Conservation (phyloP, 2,113 vertebrate species). For the Dendropsophus ebraccatus region DNA sequence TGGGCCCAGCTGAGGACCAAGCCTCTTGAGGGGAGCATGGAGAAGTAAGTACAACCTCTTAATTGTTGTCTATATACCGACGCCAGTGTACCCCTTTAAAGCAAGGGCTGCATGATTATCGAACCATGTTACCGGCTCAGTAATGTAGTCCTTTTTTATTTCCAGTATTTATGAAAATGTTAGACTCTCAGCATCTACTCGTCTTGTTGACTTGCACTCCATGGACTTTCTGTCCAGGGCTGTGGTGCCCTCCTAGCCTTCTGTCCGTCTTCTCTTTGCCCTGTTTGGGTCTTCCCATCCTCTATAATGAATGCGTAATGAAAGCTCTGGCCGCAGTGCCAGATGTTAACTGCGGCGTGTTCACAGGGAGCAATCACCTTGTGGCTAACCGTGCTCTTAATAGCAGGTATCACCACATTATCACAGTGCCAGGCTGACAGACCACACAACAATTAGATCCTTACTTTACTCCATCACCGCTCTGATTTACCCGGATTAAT, state of each 20-base stretch:
- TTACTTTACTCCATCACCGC: slow-evolving; percentile 1
- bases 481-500: slow-evolving; percentile 20
- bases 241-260: not conserved
- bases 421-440: slow-evolving; percentile 42
- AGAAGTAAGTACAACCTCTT: no score
- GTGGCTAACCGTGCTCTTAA: slow-evolving; percentile 54
- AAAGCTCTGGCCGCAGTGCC: slow-evolving; percentile 28
- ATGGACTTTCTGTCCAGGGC: not conserved
- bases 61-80: no score
- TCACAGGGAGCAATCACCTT: slow-evolving; percentile 50
- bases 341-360: slow-evolving; percentile 35
- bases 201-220: no score
- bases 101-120: no score
- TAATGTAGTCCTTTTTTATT: no score
- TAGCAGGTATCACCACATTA: slow-evolving; percentile 40
- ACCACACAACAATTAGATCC: slow-evolving; percentile 49
- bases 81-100: no score
- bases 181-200: no score
- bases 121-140: no score
- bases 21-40: no score
- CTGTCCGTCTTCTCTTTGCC: not conserved
- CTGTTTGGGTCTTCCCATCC: not conserved
- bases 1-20: no score
- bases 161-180: no score
- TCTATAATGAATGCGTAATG: slow-evolving; percentile 40